Evolutionary conservation across 1,140 invertebrate genomes (phyloP).

Genomic region (Papilio dardanus): DNA sequence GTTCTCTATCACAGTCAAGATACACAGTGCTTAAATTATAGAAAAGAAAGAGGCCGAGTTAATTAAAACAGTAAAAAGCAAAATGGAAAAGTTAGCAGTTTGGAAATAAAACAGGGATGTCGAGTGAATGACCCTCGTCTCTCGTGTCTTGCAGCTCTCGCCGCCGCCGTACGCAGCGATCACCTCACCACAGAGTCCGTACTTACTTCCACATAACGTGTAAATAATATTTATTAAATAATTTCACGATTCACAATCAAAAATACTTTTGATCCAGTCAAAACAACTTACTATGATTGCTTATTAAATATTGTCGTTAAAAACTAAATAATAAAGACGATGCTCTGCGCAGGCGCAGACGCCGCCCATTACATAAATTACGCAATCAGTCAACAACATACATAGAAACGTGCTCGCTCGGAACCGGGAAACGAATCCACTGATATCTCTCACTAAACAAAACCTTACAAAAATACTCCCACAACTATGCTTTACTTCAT

Average conservation of each 20-base stretch:
- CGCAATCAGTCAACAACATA: slow-evolving; percentile 73
- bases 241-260: slow-evolving; percentile 64
- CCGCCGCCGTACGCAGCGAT: neutral
- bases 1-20: slow-evolving; percentile 39
- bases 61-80: slow-evolving; percentile 28
- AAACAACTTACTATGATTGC: slow-evolving; percentile 51
- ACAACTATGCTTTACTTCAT: neutral
- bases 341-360: slow-evolving; percentile 44
- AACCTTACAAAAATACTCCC: slow-evolving; percentile 12
- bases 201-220: neutral
- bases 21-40: slow-evolving; percentile 28
- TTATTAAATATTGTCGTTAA: slow-evolving; percentile 47
- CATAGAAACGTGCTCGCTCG: slow-evolving; percentile 40
- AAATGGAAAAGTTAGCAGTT: slow-evolving; percentile 27
- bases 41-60: slow-evolving; percentile 23
- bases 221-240: slow-evolving; percentile 46
- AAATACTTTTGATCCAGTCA: slow-evolving; percentile 65
- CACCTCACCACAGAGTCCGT: slow-evolving; percentile 17
- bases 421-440: neutral
- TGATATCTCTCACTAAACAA: slow-evolving; percentile 1
- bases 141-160: slow-evolving; percentile 18
- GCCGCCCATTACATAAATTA: slow-evolving; percentile 68
- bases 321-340: slow-evolving; percentile 81
- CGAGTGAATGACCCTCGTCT: slow-evolving; percentile 38
- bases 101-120: slow-evolving; percentile 28